Evolutionary conservation across 2,113 vertebrate genomes (phyloP).

Genomic region (Hydrolagus affinis): DNA sequence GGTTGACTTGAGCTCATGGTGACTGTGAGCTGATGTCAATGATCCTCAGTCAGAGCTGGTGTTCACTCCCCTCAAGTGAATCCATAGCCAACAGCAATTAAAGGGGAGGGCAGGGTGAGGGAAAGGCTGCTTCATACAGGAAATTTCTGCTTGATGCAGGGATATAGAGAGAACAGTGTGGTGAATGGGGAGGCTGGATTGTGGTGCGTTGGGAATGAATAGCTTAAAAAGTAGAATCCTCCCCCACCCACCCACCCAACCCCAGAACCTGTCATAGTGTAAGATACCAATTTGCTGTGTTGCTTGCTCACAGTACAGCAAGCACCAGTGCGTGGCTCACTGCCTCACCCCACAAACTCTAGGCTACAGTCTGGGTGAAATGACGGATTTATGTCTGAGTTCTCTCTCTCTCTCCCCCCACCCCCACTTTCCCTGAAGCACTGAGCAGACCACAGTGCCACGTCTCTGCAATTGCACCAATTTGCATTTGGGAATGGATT

Average conservation of each 20-base stretch:
- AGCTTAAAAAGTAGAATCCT: background rate
- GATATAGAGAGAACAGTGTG: background rate
- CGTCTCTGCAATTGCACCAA: background rate
- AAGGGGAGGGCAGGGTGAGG: background rate
- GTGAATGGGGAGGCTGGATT: background rate
- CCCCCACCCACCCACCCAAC: too few relatives aligned
- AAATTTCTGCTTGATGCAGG: too few relatives aligned
- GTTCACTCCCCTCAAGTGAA: background rate
- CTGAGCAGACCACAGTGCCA: background rate
- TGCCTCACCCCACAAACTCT: background rate
- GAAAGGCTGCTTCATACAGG: background rate
- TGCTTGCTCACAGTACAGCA: background rate
- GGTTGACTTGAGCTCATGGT: background rate
- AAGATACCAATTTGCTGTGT: background rate
- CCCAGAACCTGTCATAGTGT: background rate
- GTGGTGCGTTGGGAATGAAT: background rate
- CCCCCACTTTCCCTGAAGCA: background rate
- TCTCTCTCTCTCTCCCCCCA: too few relatives aligned
- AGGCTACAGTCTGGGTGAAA: background rate
- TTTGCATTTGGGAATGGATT: background rate
- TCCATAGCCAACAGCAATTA: slow-evolving; percentile 15
- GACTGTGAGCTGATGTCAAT: background rate
- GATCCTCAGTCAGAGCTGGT: background rate
- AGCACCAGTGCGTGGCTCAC: too few relatives aligned
- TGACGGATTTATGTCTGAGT: too few relatives aligned